A percentile compares a stretch with the other conserved stretches of the same genome.
phyloP scores from a whole-genome alignment of 2,888 invertebrate genomes.

The Oegoconia quadripuncta region DNA sequence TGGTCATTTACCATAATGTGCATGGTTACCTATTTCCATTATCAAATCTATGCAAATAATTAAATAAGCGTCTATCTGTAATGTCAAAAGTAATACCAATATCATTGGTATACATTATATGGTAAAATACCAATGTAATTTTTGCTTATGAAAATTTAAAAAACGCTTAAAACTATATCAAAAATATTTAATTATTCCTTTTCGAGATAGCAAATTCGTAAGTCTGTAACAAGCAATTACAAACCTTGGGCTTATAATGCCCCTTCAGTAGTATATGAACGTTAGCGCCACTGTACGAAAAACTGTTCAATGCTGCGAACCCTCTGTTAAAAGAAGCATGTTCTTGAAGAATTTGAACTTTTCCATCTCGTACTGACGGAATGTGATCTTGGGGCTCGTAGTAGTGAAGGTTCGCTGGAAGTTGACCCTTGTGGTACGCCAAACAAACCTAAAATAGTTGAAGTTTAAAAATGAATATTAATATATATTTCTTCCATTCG shows the following conservation, averaged over 20 bases:
- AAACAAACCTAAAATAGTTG: slow-evolving; percentile 31
- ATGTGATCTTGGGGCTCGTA: slow-evolving; percentile 32
- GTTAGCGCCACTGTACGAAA: slow-evolving; percentile 43
- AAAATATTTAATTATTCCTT: too few relatives aligned
- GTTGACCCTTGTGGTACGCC: slow-evolving; percentile 38
- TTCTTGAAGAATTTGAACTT: slow-evolving; percentile 35
- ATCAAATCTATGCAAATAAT: too few relatives aligned
- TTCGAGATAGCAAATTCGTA: too few relatives aligned
- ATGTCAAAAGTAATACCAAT: too few relatives aligned
- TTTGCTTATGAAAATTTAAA: too few relatives aligned
- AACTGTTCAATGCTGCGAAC: slow-evolving; percentile 40
- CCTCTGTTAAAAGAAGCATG: slow-evolving; percentile 33
- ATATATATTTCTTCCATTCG: background rate
- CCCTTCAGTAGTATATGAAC: slow-evolving; percentile 47
- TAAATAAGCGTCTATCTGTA: too few relatives aligned
- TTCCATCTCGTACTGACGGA: slow-evolving; percentile 30
- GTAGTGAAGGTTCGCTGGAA: slow-evolving; percentile 45
- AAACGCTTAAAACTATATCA: too few relatives aligned
- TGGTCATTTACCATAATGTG: too few relatives aligned
- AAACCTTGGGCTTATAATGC: slow-evolving; percentile 46
- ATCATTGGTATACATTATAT: too few relatives aligned
- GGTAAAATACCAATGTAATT: too few relatives aligned
- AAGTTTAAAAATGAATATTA: background rate
- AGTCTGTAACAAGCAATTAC: too few relatives aligned
- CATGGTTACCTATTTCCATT: too few relatives aligned